Evolutionary conservation across 2,888 invertebrate species (phyloP), one percentile per base, ranked within the genome.

Genomic region (Apodemia mormo): DNA sequence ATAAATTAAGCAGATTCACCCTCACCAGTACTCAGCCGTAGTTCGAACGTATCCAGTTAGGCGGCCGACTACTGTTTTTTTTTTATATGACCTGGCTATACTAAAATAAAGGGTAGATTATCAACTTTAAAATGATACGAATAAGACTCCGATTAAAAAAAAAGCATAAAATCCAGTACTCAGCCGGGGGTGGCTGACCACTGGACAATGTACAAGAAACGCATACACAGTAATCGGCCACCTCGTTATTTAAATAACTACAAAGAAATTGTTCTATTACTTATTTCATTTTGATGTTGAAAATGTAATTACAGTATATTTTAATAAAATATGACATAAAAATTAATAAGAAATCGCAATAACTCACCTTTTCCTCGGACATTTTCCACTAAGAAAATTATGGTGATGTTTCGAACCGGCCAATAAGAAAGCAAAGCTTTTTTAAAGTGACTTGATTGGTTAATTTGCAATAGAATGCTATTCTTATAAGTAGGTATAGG

Each of bases 1-100:
- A 37, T 37, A 37, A 37, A 37, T 37, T 37, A 37, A 37, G 33
- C 33, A 37, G 33, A 4, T 37, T 4, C 33, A 37, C 33, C 33
- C 52, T 52, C 52, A 52, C 58, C 40, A 68, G 40, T 68, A 22
- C 67, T 68, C 67, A 68, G 56, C 68, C 68, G 43, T 43, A 4
- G 9, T 58, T 12, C 43, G 68, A n/a, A n/a, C n/a, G n/a, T n/a
- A n/a, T n/a, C n/a, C n/a, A n/a, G n/a, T n/a, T n/a, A n/a, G n/a
- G n/a, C n/a, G n/a, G n/a, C n/a, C n/a, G n/a, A 58, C 68, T 58
- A 68, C 68, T 68, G 58, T 40, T n/a, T n/a, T n/a, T n/a, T n/a
- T 49, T 56, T 30, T 61, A 45, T 68, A 61, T 68, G 30, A 68
- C 68, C 45, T 68, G 61, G 4, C 12, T 61, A 45, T 30, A 29